Percentiles rank a stretch among this genome's conserved stretches.
Evolutionary conservation across 2,888 invertebrate genomes (phyloP).

Genomic region (Lutraria lutraria): DNA sequence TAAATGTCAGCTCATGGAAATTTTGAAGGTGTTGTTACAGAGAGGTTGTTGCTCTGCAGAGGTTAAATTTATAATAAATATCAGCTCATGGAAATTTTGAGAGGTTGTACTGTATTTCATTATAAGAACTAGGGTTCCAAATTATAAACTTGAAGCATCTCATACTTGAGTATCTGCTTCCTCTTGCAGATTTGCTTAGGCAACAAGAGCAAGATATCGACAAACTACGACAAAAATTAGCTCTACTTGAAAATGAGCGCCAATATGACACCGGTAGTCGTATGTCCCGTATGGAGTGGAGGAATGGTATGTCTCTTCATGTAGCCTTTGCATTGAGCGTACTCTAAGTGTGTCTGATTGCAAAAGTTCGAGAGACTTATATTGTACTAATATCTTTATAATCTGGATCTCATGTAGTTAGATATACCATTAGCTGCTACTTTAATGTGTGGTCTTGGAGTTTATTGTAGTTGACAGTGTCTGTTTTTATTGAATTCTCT

Average conservation of each 20-base stretch:
- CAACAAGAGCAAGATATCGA: conserved; percentile 58
- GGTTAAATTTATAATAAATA: too few species aligned
- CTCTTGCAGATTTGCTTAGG: conserved; percentile 57
- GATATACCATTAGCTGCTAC: background rate
- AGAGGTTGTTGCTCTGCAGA: too few species aligned
- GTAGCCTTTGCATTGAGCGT: background rate
- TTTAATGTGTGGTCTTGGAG: background rate
- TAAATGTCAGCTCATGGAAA: too few species aligned
- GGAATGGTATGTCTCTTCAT: conserved; percentile 40
- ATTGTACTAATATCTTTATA: background rate
- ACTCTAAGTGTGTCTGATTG: background rate
- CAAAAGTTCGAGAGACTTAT: background rate
- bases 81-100: too few species aligned
- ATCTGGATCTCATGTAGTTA: background rate
- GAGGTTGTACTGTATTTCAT: too few species aligned
- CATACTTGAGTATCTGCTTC: conserved; percentile 24
- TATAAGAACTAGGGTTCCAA: background rate
- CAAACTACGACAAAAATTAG: conserved; percentile 48
- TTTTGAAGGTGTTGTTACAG: too few species aligned
- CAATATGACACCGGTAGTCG: conserved; percentile 21
- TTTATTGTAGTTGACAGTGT: conserved; percentile 7
- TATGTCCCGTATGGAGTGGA: background rate
- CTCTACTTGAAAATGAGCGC: conserved; percentile 45
- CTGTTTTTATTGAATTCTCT: background rate
- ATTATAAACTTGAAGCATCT: background rate